These are phyloP conservation scores for Ceuthmochares aereus DNA, from an alignment of 2,113 vertebrate genomes.

Conservation along the genomic window DNA sequence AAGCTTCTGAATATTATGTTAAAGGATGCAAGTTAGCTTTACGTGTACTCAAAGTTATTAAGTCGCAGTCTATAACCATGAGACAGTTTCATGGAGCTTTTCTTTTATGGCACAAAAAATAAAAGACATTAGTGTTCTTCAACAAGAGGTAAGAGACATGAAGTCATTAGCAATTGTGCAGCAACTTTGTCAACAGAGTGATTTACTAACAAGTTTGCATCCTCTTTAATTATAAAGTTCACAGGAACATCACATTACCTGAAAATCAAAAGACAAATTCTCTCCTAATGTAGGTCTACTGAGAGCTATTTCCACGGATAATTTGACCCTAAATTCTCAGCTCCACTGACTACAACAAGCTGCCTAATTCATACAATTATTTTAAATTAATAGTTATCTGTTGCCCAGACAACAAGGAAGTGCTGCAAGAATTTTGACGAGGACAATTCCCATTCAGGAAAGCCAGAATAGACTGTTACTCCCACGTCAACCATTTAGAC, in stretches of 20 bases:
- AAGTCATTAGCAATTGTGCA: conserved; percentile 13
- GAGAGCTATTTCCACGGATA: conserved; percentile 15
- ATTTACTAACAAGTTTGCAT: conserved; percentile 15
- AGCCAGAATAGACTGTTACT: neutral
- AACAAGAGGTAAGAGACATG: neutral
- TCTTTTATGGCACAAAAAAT: neutral
- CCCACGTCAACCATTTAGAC: neutral
- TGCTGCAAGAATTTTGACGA: neutral
- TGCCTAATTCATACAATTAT: neutral
- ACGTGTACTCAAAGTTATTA: neutral
- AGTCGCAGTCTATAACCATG: neutral
- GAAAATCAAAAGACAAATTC: conserved; percentile 3
- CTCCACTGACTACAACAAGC: neutral
- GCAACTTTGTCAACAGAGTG: neutral
- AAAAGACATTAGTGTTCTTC: neutral
- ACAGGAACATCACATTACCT: neutral
- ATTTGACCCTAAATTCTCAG: conserved; percentile 34
- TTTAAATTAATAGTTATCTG: conserved; percentile 10
- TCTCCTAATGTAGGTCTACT: neutral
- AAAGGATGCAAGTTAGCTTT: neutral
- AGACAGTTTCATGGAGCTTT: neutral
- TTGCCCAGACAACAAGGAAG: neutral
- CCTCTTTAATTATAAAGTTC: conserved; percentile 39
- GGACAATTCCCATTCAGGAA: neutral
- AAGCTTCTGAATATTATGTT: neutral